phyloP scores from a whole-genome alignment of 2,113 vertebrate species.

The Carassius auratus region DNA sequence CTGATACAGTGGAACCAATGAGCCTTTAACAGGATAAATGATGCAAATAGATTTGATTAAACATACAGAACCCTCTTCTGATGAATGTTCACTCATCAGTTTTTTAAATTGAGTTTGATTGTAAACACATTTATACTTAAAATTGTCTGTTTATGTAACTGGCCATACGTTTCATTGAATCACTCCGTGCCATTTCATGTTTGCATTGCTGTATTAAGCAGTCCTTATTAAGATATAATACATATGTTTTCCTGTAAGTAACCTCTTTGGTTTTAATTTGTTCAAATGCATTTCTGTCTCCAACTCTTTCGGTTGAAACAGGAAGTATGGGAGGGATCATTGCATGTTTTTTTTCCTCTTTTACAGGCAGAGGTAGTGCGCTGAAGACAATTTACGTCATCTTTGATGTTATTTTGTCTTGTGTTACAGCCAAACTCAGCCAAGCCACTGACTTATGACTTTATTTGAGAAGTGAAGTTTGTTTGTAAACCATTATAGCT shows the following conservation, averaged over 20 bases:
- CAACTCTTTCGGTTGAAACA: conserved; percentile 12
- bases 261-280: not conserved
- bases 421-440: not conserved
- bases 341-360: not conserved
- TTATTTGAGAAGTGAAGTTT: not conserved
- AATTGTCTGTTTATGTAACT: not conserved
- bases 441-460: not conserved
- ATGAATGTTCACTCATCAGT: not conserved
- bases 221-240: not conserved
- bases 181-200: not conserved
- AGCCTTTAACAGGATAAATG: not conserved
- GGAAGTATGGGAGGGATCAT: not conserved
- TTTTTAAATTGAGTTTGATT: not conserved
- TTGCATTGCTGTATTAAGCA: not conserved
- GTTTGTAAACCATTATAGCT: not conserved
- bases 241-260: not conserved
- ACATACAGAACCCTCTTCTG: not conserved
- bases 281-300: not conserved
- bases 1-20: not conserved
- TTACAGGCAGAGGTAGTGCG: not conserved
- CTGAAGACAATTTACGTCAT: not conserved
- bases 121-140: not conserved
- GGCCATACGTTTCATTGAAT: not conserved
- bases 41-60: not conserved
- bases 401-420: not conserved